Evolutionary conservation across 2,797 vertebrate species (phyloP).

Genomic region (Carcharodon carcharias): DNA sequence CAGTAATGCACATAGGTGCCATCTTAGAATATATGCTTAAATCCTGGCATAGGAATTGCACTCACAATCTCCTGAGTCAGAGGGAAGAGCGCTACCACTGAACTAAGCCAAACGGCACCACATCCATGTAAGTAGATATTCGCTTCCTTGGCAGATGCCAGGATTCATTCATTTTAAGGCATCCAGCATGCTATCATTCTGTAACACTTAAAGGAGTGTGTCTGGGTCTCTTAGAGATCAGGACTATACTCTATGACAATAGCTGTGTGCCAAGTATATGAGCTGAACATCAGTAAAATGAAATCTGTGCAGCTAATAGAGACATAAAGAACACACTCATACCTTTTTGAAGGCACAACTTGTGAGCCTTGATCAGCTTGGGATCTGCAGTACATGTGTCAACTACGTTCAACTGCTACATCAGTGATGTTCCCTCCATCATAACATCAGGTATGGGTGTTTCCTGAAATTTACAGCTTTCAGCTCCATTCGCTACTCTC

Average conservation of each 20-base stretch:
- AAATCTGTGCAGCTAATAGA: neutral
- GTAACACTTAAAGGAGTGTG: neutral
- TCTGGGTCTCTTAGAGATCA: neutral
- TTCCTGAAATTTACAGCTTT: no score
- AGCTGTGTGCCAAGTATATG: neutral
- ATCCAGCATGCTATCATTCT: neutral
- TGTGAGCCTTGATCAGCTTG: no score
- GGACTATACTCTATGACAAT: neutral
- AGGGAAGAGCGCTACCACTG: no score
- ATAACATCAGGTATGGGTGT: no score
- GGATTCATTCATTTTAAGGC: neutral
- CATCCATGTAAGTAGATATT: neutral
- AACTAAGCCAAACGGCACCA: no score
- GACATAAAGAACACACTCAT: neutral
- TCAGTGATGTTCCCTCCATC: no score
- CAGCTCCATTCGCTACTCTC: no score
- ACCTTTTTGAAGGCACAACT: neutral
- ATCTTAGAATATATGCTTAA: neutral
- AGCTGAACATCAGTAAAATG: neutral
- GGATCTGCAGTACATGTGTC: no score
- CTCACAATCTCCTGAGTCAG: no score
- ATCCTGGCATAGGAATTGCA: neutral
- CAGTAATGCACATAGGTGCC: neutral
- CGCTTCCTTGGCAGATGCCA: neutral
- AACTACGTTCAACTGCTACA: no score